Evolutionary conservation across 53 echinoderm and acorn worm genomes (phyloP), one percentile per base, ranked within the genome.

Genomic region (Patiria pectinifera): DNA sequence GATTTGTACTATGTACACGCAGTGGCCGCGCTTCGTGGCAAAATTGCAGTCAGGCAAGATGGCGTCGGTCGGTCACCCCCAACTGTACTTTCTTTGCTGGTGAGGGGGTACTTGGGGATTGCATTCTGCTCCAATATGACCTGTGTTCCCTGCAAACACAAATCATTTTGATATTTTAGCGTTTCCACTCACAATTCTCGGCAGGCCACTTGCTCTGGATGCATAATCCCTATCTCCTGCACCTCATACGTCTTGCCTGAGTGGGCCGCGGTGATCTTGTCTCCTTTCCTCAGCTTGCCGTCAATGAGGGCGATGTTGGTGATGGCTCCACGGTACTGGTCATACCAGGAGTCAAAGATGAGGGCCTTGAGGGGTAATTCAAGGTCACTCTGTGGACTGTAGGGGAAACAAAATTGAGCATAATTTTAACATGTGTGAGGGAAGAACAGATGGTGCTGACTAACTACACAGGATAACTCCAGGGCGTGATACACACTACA

Each of bases 301-400:
- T 96, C 95, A 4, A 94, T 84, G 80, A 98, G 16, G 3, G 98
- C 98, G 46, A 98, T 80, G 84, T 95, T 96, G 47, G 95, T 92
- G 84, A 95, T 94, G 16, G 98, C 96, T n/a, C 96, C 98, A 43
- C 94, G 86, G 80, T 95, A 96, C 60, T 93, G 94, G 84, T 96
- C 90, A 86, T 95, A 98, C 96, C 95, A 96, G 71, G 98, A 98
- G 83, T 98, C 98, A 91, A 98, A 96, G 44, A 98, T 80, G 4
- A 98, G 93, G 11, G 94, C 96, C 48, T 94, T 95, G 46, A 98
- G 82, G 11, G 96, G 95, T 60, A 69, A 76, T 9, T 94, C 71
- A 0, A 75, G 87, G 66, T 71, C 79, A 48, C 95, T 91, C 62
- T 83, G 72, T 14, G 97, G 97, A 7, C 97, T 97, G 24, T 14